Conservation (phyloP, 2,888 invertebrate species). For the Helicoverpa assulta region DNA sequence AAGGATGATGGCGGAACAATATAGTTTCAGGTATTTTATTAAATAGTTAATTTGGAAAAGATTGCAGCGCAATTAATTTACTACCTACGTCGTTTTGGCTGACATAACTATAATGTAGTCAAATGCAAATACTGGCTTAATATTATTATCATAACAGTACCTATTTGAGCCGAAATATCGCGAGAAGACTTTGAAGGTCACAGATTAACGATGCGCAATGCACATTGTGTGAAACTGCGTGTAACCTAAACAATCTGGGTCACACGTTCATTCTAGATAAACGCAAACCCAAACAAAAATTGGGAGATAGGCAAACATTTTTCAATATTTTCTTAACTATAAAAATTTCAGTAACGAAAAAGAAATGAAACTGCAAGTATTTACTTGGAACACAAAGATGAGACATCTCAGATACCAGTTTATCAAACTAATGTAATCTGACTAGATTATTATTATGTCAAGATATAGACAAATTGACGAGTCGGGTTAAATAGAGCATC, state of each 20-base stretch:
- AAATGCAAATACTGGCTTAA: too few relatives aligned
- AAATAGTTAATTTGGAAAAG: too few relatives aligned
- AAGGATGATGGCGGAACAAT: too few relatives aligned
- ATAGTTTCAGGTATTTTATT: too few relatives aligned
- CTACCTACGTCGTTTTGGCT: too few relatives aligned
- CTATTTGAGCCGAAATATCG: not conserved
- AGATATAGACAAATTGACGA: slow-evolving; percentile 23
- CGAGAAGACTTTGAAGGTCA: not conserved
- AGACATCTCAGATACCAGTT: slow-evolving; percentile 22
- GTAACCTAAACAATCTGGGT: not conserved
- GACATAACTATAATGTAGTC: too few relatives aligned
- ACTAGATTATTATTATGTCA: slow-evolving; percentile 31
- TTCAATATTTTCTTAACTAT: slow-evolving; percentile 40
- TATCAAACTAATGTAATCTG: slow-evolving; percentile 41
- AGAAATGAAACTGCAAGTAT: slow-evolving; percentile 37
- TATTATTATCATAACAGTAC: not conserved
- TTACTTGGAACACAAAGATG: slow-evolving; percentile 1
- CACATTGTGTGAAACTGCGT: slow-evolving; percentile 2
- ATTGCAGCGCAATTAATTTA: too few relatives aligned
- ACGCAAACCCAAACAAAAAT: not conserved
- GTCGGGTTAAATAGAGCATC: slow-evolving; percentile 24
- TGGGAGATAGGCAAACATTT: slow-evolving; percentile 18
- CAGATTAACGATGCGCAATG: not conserved
- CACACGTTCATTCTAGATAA: slow-evolving; percentile 11
- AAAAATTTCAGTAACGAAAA: slow-evolving; percentile 45